These are phyloP conservation scores for Scolanthus callimorphus DNA, from an alignment of 92 coral and sea anemone genomes.

Conservation along the genomic window DNA sequence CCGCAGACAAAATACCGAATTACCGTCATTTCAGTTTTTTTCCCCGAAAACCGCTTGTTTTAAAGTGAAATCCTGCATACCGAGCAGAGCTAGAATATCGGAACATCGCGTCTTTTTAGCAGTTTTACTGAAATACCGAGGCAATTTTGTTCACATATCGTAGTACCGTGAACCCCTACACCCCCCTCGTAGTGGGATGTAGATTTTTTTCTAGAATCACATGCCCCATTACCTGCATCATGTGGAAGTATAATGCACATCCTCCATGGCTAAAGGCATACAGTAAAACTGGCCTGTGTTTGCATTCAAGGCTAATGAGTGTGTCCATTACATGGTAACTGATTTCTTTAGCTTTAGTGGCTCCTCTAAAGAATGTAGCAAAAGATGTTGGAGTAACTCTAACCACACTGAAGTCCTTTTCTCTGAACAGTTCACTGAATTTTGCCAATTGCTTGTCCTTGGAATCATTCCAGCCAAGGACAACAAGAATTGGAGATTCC, in stretches of 20 bases:
- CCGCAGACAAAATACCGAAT: no score
- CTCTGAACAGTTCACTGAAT: constrained; percentile 59
- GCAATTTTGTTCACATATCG: constrained; percentile 20
- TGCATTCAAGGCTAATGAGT: constrained; percentile 21
- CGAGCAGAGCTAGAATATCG: no score
- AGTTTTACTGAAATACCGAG: constrained; percentile 43
- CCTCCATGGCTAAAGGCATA: constrained; percentile 54
- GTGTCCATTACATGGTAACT: constrained; percentile 39
- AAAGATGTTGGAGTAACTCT: constrained; percentile 59
- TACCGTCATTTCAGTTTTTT: no score
- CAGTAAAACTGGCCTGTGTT: constrained; percentile 28
- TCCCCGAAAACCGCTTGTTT: constrained; percentile 73
- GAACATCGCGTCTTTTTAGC: no score
- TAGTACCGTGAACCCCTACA: no score
- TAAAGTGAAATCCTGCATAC: no score
- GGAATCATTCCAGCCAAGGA: constrained; percentile 80
- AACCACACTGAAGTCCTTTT: constrained; percentile 52
- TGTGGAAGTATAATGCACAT: constrained; percentile 44
- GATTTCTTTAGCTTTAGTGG: constrained; percentile 40
- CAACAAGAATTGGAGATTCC: constrained; percentile 44
- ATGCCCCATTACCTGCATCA: constrained; percentile 27
- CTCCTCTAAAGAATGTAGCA: constrained; percentile 45
- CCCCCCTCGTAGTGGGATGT: no score
- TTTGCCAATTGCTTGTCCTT: constrained; percentile 56
- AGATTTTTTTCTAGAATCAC: no score